Evolutionary conservation across 2,888 invertebrate genomes (phyloP), one percentile per base, ranked within the genome.

Genomic region (Thymelicus sylvestris): DNA sequence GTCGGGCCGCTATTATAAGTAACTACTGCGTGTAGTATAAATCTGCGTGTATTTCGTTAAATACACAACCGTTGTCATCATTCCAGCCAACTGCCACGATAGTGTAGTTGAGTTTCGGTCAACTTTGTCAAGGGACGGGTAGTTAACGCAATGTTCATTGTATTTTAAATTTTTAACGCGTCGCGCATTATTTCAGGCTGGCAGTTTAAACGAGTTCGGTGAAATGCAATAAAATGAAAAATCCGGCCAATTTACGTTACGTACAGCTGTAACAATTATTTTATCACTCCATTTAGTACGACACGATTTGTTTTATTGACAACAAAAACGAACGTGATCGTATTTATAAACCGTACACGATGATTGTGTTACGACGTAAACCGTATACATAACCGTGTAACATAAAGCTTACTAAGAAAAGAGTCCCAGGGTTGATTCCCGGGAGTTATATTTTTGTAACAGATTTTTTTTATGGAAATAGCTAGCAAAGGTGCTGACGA

Each of bases 191-290:
- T 63, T 67, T 68, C 31, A 68, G 15, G 6, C 44, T 47, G 68
- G 63, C 55, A 63, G 38, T 55, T 68, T 52, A 57, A 68, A 68
- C 52, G 62, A 41, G 67, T 67, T 62, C 61, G 62, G 63, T 64
- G 48, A 70, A 70, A 70, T 60, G 64, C 60, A 70, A 64, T 60
- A 70, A 70, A 70, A 70, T 50, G 64, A 65, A 60, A 69, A 65
- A 70, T 48, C 48, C 69, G 24, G 48, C 69, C 64, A 60, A 50
- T 65, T 57, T 65, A 65, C 41, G 69, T 70, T 65, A 70, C 69
- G 41, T 65, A 64, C 59, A 50, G 41, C 64, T 65, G 60, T 70
- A 70, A 70, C 69, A 60, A 70, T 70, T 65, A 65, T 64, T 70
- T 69, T 70, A 70, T 64, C 57, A 64, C 68, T 64, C 63, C 63